phyloP scores from a whole-genome alignment of 2,888 invertebrate species.

The Lingula anatina region DNA sequence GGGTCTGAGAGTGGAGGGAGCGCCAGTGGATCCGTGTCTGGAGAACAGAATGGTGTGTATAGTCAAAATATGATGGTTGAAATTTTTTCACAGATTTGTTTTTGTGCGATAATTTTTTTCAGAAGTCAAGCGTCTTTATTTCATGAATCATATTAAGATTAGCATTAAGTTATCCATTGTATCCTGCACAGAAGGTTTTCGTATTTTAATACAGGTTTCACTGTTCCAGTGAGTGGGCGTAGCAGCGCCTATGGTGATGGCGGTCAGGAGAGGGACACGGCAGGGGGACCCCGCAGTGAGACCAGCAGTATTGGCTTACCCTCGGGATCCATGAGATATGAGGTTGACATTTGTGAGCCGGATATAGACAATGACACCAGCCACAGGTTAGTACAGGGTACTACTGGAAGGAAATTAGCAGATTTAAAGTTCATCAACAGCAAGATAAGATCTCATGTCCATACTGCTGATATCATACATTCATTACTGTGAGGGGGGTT shows the following conservation, averaged over 20 bases:
- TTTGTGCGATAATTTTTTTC: too few species aligned
- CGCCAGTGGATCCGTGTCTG: conserved; percentile 80
- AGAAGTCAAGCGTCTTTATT: too few species aligned
- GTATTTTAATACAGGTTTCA: background rate
- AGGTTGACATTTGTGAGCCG: conserved; percentile 26
- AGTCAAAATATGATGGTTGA: too few species aligned
- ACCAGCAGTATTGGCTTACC: conserved; percentile 58
- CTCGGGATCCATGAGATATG: conserved; percentile 36
- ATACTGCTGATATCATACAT: too few species aligned
- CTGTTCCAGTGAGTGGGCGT: conserved; percentile 69
- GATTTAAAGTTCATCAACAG: too few species aligned
- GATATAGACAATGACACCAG: conserved; percentile 27
- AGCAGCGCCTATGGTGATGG: conserved; percentile 86
- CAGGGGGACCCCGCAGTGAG: conserved; percentile 60
- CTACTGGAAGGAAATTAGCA: too few species aligned
- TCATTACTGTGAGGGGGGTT: too few species aligned
- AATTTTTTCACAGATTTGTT: too few species aligned
- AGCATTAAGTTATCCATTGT: too few species aligned
- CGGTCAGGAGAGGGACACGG: conserved; percentile 56
- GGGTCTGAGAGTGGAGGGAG: conserved; percentile 71
- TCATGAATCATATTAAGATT: too few species aligned
- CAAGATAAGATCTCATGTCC: too few species aligned
- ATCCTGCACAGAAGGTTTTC: too few species aligned
- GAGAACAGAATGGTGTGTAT: conserved; percentile 60
- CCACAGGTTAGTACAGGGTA: conserved; percentile 20